Percentiles rank a stretch among this genome's conserved stretches.
Evolutionary conservation across 2,113 vertebrate species (phyloP).

Genomic region (Machaerirhynchus nigripectus): DNA sequence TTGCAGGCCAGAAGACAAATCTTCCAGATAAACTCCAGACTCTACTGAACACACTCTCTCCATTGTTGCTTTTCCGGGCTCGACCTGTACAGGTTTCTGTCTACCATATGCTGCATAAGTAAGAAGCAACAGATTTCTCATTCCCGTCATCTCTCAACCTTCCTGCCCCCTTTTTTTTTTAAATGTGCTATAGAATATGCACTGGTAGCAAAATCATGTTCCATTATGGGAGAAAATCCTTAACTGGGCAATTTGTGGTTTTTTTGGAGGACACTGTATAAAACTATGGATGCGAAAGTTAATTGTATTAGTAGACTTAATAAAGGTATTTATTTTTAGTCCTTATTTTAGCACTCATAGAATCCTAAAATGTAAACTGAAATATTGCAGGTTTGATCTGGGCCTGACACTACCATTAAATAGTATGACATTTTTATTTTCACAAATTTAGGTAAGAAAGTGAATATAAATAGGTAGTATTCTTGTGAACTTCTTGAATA

Average conservation of each 20-base stretch:
- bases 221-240: not conserved
- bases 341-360: not conserved
- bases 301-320: not conserved
- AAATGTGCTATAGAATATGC: not conserved
- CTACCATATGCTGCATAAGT: slow-evolving; percentile 91
- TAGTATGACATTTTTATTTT: not conserved
- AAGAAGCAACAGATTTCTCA: slow-evolving; percentile 50
- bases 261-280: not conserved
- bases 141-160: not conserved
- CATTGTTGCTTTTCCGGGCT: slow-evolving; percentile 86
- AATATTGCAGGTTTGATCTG: not conserved
- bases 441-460: not conserved
- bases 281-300: not conserved
- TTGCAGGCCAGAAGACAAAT: slow-evolving; percentile 86
- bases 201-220: not conserved
- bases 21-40: slow-evolving; percentile 88
- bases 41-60: slow-evolving; percentile 86
- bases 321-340: not conserved
- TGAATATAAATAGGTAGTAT: not conserved
- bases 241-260: not conserved
- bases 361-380: not conserved
- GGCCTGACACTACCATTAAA: not conserved
- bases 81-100: slow-evolving; percentile 87
- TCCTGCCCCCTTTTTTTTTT: not conserved
- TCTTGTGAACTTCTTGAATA: not conserved